Percentiles rank a stretch among this genome's conserved stretches.
These are phyloP conservation scores for Catostylus mosaicus DNA, from an alignment of 30 jellyfish, hydroid and myxozoan species.

Conservation along the genomic window DNA sequence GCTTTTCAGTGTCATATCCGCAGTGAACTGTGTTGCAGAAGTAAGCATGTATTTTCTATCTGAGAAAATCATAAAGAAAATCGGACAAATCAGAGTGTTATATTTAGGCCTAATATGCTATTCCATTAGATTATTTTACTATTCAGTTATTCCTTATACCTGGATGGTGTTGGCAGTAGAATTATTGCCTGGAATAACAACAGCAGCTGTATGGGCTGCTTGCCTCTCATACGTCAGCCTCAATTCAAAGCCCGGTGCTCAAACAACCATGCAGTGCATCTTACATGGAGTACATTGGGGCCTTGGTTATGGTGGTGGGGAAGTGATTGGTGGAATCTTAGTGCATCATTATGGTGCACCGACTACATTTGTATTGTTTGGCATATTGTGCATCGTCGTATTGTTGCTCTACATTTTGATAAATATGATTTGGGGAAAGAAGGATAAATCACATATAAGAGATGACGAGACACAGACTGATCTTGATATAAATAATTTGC, in stretches of 20 bases:
- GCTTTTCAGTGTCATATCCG: constrained; percentile 94
- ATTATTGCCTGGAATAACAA: constrained; percentile 95
- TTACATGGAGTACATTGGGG: constrained; percentile 99
- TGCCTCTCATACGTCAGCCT: constrained; percentile 94
- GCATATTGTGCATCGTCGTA: constrained; percentile 94
- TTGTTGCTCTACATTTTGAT: constrained; percentile 83
- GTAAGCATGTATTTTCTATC: constrained; percentile 98
- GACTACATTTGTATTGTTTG: constrained; percentile 93
- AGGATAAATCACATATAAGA: constrained; percentile 76
- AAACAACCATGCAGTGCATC: constrained; percentile 99
- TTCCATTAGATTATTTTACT: constrained; percentile 94
- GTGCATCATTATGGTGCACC: constrained; percentile 99
- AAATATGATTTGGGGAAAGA: constrained; percentile 94
- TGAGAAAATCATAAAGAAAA: constrained; percentile 82
- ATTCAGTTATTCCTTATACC: constrained; percentile 95
- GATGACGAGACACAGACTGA: constrained; percentile 99
- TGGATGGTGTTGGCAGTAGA: constrained; percentile 99
- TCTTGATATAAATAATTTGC: constrained; percentile 62
- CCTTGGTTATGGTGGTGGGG: constrained; percentile 99
- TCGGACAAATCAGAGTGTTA: constrained; percentile 95
- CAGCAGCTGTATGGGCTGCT: constrained; percentile 99
- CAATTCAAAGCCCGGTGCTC: constrained; percentile 95
- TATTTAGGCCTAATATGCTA: constrained; percentile 92
- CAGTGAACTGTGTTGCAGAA: constrained; percentile 98
- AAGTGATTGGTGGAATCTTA: constrained; percentile 97